Percentiles rank a stretch among this genome's conserved stretches.
Conservation (phyloP, 2,113 vertebrate species). For the Gymnogyps californianus region DNA sequence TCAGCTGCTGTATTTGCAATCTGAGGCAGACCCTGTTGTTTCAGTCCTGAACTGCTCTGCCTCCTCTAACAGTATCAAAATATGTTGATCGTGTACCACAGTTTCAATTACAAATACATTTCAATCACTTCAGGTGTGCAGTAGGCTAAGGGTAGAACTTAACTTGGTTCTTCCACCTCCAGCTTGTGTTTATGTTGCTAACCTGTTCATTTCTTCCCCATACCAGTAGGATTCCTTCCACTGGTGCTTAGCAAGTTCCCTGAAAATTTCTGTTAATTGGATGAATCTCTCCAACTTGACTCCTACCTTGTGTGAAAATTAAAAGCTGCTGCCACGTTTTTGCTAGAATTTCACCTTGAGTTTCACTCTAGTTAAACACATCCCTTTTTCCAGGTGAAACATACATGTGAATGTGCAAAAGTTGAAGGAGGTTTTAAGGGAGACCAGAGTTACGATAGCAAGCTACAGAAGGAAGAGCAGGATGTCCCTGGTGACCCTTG, state of each 20-base stretch:
- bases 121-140: neutral
- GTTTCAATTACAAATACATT: neutral
- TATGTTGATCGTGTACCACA: neutral
- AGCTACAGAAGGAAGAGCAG: neutral
- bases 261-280: neutral
- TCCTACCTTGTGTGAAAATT: neutral
- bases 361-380: neutral
- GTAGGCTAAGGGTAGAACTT: neutral
- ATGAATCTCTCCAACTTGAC: neutral
- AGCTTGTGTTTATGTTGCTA: neutral
- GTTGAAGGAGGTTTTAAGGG: neutral
- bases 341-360: neutral
- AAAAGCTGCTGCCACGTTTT: neutral
- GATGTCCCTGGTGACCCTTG: neutral
- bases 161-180: neutral
- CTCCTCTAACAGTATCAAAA: neutral
- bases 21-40: neutral
- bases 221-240: neutral
- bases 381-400: neutral
- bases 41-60: neutral
- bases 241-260: neutral
- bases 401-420: neutral
- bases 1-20: neutral
- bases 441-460: neutral
- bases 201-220: neutral